Evolutionary conservation across 2,113 vertebrate species (phyloP), one percentile per base, ranked within the genome.

Genomic region (Pavo muticus): DNA sequence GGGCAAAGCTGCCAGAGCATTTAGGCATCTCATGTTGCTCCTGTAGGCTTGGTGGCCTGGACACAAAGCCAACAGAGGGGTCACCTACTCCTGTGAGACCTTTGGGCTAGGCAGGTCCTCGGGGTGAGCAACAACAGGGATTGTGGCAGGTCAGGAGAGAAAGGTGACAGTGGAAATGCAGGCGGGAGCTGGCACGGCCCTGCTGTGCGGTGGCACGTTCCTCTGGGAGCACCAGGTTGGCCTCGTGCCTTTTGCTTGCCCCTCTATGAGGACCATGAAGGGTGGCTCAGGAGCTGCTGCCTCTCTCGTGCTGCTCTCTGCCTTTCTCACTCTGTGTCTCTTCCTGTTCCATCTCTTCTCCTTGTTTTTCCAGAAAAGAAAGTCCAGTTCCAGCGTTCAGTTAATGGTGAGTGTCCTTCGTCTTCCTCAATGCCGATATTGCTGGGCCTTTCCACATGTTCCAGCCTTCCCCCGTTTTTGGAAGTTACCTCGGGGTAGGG

Each of bases 291-390:
- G 97, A 96, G 96, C 97, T 95, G 75, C 88, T 95, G 75, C 95
- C 92, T 97, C 93, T 96, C 95, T 75, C 29, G 32, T 97, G 97
- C 97, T 87, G 91, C 96, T 97, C 97, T 97, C 97, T 97, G 96
- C 97, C 91, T 98, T 98, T 98, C 97, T 98, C 97, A 97, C 85
- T 97, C 97, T 96, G 96, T 98, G 98, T 98, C 97, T 98, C 96
- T 98, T 98, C 97, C 98, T 98, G 98, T 98, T 98, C 98, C 98
- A 98, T 98, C 98, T 98, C 98, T 98, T 98, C 97, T 98, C 98
- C 98, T 98, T 98, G 98, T 98, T 98, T 98, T 98, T 98, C 98
- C 98, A 99, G 98, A 98, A 98, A 98, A 98, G 98, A 98, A 99
- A 99, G 98, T 99, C 98, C 98, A 98, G 98, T 98, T 98, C 98